Percentiles rank a stretch among this genome's conserved stretches.
Evolutionary conservation across 30 jellyfish, hydroid and myxozoan species (phyloP).

Genomic region (Kudoa iwatai): DNA sequence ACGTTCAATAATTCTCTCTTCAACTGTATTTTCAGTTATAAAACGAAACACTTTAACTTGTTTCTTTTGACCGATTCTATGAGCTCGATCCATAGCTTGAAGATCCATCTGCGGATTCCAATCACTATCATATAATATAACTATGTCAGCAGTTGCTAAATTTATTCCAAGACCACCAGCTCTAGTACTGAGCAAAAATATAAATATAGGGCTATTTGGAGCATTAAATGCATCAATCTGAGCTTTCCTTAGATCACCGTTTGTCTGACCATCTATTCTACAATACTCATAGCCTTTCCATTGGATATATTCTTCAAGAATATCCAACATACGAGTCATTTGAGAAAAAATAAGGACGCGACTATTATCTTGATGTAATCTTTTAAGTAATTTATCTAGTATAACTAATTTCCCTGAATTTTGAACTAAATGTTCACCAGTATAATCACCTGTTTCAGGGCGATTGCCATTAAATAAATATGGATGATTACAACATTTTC

Average conservation of each 20-base stretch:
- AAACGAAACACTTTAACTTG: constrained; percentile 67
- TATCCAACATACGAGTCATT: constrained; percentile 87
- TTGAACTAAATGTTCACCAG: constrained; percentile 24
- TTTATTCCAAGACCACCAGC: constrained; percentile 98
- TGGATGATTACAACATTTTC: constrained; percentile 94
- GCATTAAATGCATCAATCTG: constrained; percentile 42
- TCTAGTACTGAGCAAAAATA: constrained; percentile 73
- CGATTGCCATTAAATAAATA: constrained; percentile 84
- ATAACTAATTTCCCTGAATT: constrained; percentile 65
- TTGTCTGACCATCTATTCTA: constrained; percentile 76
- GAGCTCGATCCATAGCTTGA: constrained; percentile 99
- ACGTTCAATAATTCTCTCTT: constrained; percentile 68
- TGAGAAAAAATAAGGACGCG: constrained; percentile 84
- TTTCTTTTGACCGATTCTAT: constrained; percentile 82
- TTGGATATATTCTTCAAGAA: constrained; percentile 68
- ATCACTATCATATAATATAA: constrained; percentile 58
- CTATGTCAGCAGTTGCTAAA: constrained; percentile 93
- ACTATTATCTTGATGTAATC: constrained; percentile 19
- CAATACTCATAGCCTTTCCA: constrained; percentile 82
- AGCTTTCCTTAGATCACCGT: constrained; percentile 69
- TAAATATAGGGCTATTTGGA: constrained; percentile 66
- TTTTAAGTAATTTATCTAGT: constrained; percentile 32
- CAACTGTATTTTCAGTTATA: constrained; percentile 79
- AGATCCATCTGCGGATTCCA: constrained; percentile 97
- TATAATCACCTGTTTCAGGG: constrained; percentile 12